Conservation (phyloP, 2,113 vertebrate species). For the Megaleporinus macrocephalus region DNA sequence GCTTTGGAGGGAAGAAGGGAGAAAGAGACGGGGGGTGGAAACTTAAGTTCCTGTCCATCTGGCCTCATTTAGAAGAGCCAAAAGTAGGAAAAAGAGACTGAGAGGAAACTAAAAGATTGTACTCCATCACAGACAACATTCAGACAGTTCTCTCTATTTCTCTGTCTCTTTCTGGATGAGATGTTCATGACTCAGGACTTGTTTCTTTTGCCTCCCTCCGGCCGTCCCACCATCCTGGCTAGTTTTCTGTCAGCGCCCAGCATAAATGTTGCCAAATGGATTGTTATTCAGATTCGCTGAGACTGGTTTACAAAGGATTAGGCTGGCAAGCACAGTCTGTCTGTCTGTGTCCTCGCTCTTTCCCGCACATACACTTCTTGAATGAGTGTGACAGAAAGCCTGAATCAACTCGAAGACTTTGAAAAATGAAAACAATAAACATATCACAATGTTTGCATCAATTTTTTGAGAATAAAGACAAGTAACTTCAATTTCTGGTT, state of each 20-base stretch:
- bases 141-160: neutral
- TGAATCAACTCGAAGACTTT: too few relatives aligned
- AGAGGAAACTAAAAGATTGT: neutral
- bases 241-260: neutral
- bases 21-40: neutral
- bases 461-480: too few relatives aligned
- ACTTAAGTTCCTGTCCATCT: constrained; percentile 43
- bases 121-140: neutral
- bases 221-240: neutral
- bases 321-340: neutral
- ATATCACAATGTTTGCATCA: too few relatives aligned
- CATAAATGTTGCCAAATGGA: neutral
- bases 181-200: neutral
- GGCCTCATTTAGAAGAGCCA: constrained; percentile 41
- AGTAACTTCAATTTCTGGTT: too few relatives aligned
- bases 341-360: neutral
- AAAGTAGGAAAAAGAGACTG: neutral
- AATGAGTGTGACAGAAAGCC: neutral
- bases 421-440: too few relatives aligned
- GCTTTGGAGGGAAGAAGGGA: neutral
- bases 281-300: neutral
- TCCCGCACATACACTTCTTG: neutral
- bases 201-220: neutral
- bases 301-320: neutral
- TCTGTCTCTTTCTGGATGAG: neutral